Evolutionary conservation across 1,140 invertebrate genomes (phyloP).

Genomic region (Hermatobates lingyangjiaoensis): DNA sequence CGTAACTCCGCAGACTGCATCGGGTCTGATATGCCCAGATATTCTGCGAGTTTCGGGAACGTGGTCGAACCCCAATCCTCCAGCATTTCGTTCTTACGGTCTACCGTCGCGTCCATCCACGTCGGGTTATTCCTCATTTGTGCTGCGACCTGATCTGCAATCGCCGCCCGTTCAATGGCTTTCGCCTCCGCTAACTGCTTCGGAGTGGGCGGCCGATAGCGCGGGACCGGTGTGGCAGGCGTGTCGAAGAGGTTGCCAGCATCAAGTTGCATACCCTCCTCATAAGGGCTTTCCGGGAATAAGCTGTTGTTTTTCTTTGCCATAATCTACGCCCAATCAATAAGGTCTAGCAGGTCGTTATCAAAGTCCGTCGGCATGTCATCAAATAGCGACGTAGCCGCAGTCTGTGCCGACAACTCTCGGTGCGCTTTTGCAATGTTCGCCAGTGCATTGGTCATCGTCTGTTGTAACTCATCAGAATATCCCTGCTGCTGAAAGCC

Average conservation of each 20-base stretch:
- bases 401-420: too few species aligned
- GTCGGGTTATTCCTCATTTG: background rate
- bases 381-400: background rate
- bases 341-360: background rate
- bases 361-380: background rate
- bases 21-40: too few species aligned
- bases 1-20: too few species aligned
- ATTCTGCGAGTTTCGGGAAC: too few species aligned
- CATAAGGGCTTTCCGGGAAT: background rate
- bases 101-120: background rate
- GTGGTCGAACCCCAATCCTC: too few species aligned
- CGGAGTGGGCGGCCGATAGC: background rate
- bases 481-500: background rate
- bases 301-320: background rate
- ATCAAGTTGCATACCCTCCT: too few species aligned
- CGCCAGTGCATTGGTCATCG: background rate
- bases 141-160: background rate
- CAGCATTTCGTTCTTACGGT: too few species aligned
- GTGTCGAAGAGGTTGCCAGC: background rate
- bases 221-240: background rate
- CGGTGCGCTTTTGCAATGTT: background rate
- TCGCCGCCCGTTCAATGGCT: background rate
- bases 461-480: background rate
- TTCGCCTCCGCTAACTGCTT: background rate
- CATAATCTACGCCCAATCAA: background rate